Evolutionary conservation across 2,797 vertebrate species (phyloP).

Genomic region (Pangasius mekongensis): DNA sequence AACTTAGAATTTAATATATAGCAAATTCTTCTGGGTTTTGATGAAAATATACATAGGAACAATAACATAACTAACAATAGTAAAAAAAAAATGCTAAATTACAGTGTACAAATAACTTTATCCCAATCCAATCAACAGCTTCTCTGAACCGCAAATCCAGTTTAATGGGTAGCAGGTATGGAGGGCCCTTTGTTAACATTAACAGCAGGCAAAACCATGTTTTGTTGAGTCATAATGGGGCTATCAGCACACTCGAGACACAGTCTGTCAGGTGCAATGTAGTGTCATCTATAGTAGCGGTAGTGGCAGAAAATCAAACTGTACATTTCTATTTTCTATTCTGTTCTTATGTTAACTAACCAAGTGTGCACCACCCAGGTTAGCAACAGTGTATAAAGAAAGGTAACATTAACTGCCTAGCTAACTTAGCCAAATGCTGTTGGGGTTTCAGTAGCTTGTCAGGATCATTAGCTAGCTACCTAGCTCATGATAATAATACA

Average conservation of each 20-base stretch:
- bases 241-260: not conserved
- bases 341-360: not conserved
- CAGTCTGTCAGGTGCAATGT: not conserved
- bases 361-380: not conserved
- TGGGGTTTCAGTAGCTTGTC: not conserved
- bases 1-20: not conserved
- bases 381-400: not conserved
- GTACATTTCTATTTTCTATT: not conserved
- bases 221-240: not conserved
- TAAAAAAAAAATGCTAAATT: too few species aligned
- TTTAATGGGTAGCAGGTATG: too few species aligned
- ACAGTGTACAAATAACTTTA: too few species aligned
- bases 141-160: too few species aligned
- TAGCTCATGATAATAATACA: not conserved
- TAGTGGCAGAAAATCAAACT: not conserved
- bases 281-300: not conserved
- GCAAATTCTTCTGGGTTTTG: not conserved
- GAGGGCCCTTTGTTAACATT: too few species aligned
- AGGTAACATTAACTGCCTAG: not conserved
- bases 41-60: not conserved
- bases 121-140: too few species aligned
- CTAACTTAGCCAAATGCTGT: not conserved
- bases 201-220: too few species aligned
- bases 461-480: not conserved
- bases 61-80: too few species aligned